A percentile compares a stretch with the other conserved stretches of the same genome.
These are phyloP conservation scores for Caenorhabditis becei DNA, from an alignment of 2,888 invertebrate species.

Conservation along the genomic window DNA sequence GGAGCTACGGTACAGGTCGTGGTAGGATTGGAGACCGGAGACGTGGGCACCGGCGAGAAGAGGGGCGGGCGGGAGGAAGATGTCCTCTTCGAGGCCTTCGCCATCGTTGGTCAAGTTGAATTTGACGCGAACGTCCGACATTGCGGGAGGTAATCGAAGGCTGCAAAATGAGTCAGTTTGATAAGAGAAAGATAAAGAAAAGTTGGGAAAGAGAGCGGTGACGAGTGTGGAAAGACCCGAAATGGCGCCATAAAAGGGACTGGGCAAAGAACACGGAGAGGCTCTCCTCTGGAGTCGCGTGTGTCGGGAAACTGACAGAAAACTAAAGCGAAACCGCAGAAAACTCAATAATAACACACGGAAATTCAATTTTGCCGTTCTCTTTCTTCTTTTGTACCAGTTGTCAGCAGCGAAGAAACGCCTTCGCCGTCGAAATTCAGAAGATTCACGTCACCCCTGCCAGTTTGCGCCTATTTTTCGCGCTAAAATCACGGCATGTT, in stretches of 20 bases:
- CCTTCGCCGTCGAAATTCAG: slow-evolving; percentile 10
- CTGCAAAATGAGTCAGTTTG: slow-evolving; percentile 25
- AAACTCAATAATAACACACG: slow-evolving; percentile 43
- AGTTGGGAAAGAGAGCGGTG: background rate
- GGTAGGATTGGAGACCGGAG: slow-evolving; percentile 76
- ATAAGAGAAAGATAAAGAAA: slow-evolving; percentile 30
- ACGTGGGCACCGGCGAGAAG: slow-evolving; percentile 80
- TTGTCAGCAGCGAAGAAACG: slow-evolving; percentile 9
- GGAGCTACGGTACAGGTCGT: slow-evolving; percentile 85
- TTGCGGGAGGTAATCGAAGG: slow-evolving; percentile 18
- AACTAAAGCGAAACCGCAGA: slow-evolving; percentile 6
- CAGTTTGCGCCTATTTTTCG: slow-evolving; percentile 9
- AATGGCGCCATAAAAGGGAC: slow-evolving; percentile 46
- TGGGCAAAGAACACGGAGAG: slow-evolving; percentile 22
- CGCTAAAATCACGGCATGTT: background rate
- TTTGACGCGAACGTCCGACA: slow-evolving; percentile 75
- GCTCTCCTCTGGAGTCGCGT: background rate
- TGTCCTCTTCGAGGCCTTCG: slow-evolving; percentile 52
- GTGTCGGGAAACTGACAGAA: background rate
- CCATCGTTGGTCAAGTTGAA: slow-evolving; percentile 61
- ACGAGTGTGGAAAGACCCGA: slow-evolving; percentile 12
- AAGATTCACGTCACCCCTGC: slow-evolving; percentile 33
- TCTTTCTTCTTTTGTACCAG: slow-evolving; percentile 8
- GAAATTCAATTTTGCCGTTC: slow-evolving; percentile 36
- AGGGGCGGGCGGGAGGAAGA: slow-evolving; percentile 80